Evolutionary conservation across 2,113 vertebrate genomes (phyloP), one percentile per base, ranked within the genome.

Genomic region (Alces alces): DNA sequence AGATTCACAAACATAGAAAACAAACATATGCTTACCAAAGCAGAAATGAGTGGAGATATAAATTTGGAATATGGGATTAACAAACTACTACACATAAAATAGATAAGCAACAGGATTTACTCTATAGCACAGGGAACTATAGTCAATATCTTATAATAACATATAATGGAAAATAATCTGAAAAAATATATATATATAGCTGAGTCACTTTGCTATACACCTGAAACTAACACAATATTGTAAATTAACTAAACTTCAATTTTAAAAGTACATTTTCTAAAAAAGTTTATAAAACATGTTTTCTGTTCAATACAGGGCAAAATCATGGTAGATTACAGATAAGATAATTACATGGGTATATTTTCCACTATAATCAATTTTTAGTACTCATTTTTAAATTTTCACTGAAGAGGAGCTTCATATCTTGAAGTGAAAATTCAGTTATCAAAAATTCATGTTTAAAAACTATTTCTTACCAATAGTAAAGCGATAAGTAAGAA

Each of bases 381-480:
- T 39, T 89, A 83, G 25, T 88, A 57, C 52, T 93, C 33, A 91
- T 89, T 86, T 60, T 13, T 76, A 80, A 73, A 85, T 80, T 73
- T 60, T 11, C 33, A 79, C 66, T 95, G 39, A 70, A 73, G 52
- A 95, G 45, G 50, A 70, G 86, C 4, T 79, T 91, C 50, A 84
- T 28, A 45, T 25, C 43, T 89, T 91, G 13, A 95, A 73, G 61
- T 57, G 3, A 96, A 96, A 82, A 91, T 86, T 83, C 64, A 76
- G 25, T 93, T 89, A 66, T 58, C 88, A 21, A 95, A 97, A 94
- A 84, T 79, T 39, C 15, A 86, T 82, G 28, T 70, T 92, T 97
- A 21, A 87, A 96, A 96, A 83, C 8, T 19, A 50, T 80, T 84
- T 95, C 64, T 91, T 94, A 58, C 23, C 27, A 86, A 15, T 17